phyloP scores from a whole-genome alignment of 1,140 invertebrate genomes.

The Mya arenaria region DNA sequence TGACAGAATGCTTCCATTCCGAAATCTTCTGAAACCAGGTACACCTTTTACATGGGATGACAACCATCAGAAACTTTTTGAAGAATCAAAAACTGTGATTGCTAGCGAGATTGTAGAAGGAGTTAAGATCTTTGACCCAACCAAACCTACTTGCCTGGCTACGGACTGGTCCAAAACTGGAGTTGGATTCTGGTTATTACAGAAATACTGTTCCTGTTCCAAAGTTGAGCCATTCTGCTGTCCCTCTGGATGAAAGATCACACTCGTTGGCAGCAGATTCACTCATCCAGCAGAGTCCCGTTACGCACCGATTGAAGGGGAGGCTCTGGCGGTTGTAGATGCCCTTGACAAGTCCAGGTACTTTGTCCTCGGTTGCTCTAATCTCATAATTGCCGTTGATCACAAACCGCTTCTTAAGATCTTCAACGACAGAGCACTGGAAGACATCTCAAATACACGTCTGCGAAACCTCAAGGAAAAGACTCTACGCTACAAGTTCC shows the following conservation, averaged over 20 bases:
- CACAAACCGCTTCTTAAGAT: conserved; percentile 62
- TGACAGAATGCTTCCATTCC: conserved; percentile 55
- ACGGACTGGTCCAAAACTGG: conserved; percentile 65
- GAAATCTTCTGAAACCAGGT: conserved; percentile 52
- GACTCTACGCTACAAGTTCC: conserved; percentile 51
- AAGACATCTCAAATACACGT: conserved; percentile 54
- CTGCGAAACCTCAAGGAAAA: conserved; percentile 60
- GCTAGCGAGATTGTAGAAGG: conserved; percentile 60
- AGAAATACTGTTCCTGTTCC: conserved; percentile 52
- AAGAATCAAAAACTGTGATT: conserved; percentile 56
- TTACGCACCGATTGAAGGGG: conserved; percentile 64
- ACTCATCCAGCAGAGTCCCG: conserved; percentile 62
- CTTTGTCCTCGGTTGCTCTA: conserved; percentile 59
- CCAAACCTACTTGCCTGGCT: conserved; percentile 56
- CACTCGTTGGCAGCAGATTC: conserved; percentile 66
- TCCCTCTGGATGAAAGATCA: conserved; percentile 52
- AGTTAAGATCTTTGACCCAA: conserved; percentile 63
- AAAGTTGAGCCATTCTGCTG: conserved; percentile 53
- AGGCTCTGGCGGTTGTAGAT: conserved; percentile 64
- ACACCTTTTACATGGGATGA: conserved; percentile 55
- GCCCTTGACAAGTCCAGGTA: conserved; percentile 59
- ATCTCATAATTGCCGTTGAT: conserved; percentile 61
- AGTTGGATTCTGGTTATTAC: conserved; percentile 33
- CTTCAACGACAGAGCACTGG: conserved; percentile 52
- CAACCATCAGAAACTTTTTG: conserved; percentile 43